Percentiles rank a stretch among this genome's conserved stretches.
These are phyloP conservation scores for Drosophila stalkeri DNA, from an alignment of 2,888 invertebrate genomes.

Conservation along the genomic window DNA sequence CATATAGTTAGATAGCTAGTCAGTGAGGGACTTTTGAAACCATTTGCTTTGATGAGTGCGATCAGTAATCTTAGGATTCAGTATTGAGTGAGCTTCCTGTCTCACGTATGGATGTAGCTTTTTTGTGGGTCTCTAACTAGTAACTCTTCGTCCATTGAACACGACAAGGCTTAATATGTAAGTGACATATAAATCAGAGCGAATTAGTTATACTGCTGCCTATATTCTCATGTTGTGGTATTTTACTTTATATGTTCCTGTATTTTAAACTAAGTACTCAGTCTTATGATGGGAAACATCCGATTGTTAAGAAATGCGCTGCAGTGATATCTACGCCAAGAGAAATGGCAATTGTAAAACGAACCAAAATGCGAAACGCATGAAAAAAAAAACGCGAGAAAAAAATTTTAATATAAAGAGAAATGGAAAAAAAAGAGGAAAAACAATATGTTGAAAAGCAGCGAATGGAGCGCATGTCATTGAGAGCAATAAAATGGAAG, in stretches of 20 bases:
- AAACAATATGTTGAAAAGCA: slow-evolving; percentile 70
- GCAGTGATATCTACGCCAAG: slow-evolving; percentile 74
- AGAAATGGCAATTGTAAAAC: slow-evolving; percentile 20
- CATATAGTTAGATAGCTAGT: slow-evolving; percentile 31
- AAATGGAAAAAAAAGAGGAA: slow-evolving; percentile 41
- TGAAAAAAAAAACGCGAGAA: slow-evolving; percentile 14
- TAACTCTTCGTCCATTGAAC: slow-evolving; percentile 58
- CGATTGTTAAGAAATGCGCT: slow-evolving; percentile 85
- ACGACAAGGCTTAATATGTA: slow-evolving; percentile 43
- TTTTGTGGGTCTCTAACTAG: slow-evolving; percentile 26
- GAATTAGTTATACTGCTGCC: slow-evolving; percentile 19
- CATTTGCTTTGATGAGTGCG: slow-evolving; percentile 54
- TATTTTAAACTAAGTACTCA: slow-evolving; percentile 84
- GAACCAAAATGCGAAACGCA: slow-evolving; percentile 33
- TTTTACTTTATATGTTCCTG: slow-evolving; percentile 42
- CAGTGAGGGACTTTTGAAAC: slow-evolving; percentile 62
- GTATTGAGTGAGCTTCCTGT: slow-evolving; percentile 27
- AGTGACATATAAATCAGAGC: slow-evolving; percentile 20
- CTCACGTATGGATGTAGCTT: slow-evolving; percentile 20
- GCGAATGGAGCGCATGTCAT: slow-evolving; percentile 66
- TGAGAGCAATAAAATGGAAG: slow-evolving; percentile 68
- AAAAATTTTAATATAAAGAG: slow-evolving; percentile 25
- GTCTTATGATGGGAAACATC: slow-evolving; percentile 85
- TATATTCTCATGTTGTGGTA: slow-evolving; percentile 32
- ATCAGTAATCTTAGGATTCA: slow-evolving; percentile 29